A percentile compares a stretch with the other conserved stretches of the same genome.
These are phyloP conservation scores for Myiagra hebetior DNA, from an alignment of 2,113 vertebrate genomes.

Conservation along the genomic window DNA sequence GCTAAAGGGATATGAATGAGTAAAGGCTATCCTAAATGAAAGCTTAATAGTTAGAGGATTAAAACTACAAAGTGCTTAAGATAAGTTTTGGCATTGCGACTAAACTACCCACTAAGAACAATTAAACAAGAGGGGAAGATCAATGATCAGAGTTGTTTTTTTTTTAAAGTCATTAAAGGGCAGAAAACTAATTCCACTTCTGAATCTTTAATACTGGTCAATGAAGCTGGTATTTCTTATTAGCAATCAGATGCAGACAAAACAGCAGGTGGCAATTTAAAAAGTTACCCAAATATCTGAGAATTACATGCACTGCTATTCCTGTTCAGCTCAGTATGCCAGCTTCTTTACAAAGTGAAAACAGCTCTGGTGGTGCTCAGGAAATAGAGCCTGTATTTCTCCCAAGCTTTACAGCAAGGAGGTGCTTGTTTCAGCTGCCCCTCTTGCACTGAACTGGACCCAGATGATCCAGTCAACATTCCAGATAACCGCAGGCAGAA, in stretches of 20 bases:
- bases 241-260: not conserved
- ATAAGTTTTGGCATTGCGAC: not conserved
- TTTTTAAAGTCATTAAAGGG: not conserved
- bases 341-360: not conserved
- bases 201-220: not conserved
- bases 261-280: not conserved
- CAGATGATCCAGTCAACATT: not conserved
- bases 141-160: not conserved
- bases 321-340: not conserved
- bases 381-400: not conserved
- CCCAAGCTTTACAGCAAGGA: not conserved
- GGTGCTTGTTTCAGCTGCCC: not conserved
- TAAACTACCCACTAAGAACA: not conserved
- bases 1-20: not conserved
- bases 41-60: not conserved
- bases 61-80: not conserved
- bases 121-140: not conserved
- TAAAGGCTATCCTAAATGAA: not conserved
- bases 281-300: not conserved
- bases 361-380: not conserved
- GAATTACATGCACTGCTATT: not conserved
- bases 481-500: not conserved
- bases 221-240: not conserved
- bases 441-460: not conserved
- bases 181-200: not conserved